Percentiles rank a stretch among this genome's conserved stretches.
phyloP scores from a whole-genome alignment of 1,140 invertebrate species.

The Bombus sylvicola region DNA sequence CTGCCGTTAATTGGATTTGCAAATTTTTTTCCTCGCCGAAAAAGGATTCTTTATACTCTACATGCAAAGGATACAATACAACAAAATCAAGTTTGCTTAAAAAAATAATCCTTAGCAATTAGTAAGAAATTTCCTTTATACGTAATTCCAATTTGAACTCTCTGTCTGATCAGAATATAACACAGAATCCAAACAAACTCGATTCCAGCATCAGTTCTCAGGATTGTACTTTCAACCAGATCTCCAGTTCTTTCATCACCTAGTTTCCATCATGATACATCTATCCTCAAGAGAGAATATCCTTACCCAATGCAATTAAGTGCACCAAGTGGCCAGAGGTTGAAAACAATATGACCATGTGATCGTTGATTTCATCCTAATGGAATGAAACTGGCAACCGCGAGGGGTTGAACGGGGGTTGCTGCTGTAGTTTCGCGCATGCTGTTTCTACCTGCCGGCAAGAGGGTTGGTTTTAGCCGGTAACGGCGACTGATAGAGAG shows the following conservation, averaged over 20 bases:
- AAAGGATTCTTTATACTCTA: neutral
- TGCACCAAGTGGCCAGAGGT: neutral
- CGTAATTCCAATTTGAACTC: neutral
- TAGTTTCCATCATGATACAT: neutral
- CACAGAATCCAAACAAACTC: neutral
- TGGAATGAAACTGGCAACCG: neutral
- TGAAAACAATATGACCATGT: neutral
- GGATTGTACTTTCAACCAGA: neutral
- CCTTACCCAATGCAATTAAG: neutral
- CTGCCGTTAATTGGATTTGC: constrained; percentile 17
- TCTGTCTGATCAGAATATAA: neutral
- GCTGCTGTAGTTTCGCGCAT: constrained; percentile 57
- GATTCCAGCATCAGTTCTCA: neutral
- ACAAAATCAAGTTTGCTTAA: neutral
- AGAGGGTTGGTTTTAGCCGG: constrained; percentile 40
- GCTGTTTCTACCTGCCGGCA: constrained; percentile 45
- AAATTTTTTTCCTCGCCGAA: neutral
- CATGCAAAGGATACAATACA: neutral
- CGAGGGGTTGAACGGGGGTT: neutral
- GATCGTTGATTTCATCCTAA: neutral
- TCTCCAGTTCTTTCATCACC: neutral
- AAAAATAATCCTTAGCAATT: neutral
- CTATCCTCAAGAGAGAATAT: neutral
- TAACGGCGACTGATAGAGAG: neutral
- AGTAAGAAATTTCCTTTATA: neutral